Evolutionary conservation across 2,113 vertebrate genomes (phyloP).

Genomic region (Neogobius melanostomus): DNA sequence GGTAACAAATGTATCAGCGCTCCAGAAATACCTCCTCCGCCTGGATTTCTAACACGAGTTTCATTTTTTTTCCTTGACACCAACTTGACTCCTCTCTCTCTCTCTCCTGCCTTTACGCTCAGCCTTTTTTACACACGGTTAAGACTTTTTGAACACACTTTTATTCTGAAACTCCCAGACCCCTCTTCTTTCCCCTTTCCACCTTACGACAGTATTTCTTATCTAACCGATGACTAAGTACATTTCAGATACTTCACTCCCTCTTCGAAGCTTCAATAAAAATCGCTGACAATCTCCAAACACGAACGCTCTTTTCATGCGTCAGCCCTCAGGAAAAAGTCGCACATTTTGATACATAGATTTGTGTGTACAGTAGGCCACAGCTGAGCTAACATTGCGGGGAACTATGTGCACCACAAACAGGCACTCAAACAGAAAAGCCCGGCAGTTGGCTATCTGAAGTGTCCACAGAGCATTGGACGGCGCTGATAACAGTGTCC

Average conservation of each 20-base stretch:
- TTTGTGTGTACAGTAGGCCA: slow-evolving; percentile 36
- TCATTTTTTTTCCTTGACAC: not conserved
- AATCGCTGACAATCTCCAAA: slow-evolving; percentile 44
- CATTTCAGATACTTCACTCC: slow-evolving; percentile 57
- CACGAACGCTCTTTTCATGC: slow-evolving; percentile 18
- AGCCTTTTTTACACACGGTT: slow-evolving; percentile 14
- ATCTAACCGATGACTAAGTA: slow-evolving; percentile 60
- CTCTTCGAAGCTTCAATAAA: slow-evolving; percentile 40
- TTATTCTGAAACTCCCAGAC: slow-evolving; percentile 19
- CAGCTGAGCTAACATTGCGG: slow-evolving; percentile 57
- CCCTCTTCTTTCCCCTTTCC: slow-evolving; percentile 2
- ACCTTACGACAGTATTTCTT: slow-evolving; percentile 33
- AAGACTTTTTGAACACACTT: slow-evolving; percentile 15
- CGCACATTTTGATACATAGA: slow-evolving; percentile 28
- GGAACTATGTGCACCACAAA: slow-evolving; percentile 1
- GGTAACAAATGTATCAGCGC: slow-evolving; percentile 6
- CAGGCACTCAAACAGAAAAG: slow-evolving; percentile 8
- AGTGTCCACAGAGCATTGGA: slow-evolving; percentile 56
- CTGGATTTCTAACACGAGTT: not conserved
- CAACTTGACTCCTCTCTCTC: slow-evolving; percentile 11
- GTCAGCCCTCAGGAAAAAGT: slow-evolving; percentile 12
- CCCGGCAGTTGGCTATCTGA: slow-evolving; percentile 54
- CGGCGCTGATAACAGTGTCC: slow-evolving; percentile 56
- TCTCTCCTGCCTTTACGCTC: slow-evolving; percentile 1
- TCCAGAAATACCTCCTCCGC: slow-evolving; percentile 17